Conservation (phyloP, 2,888 invertebrate genomes). For the Pogonocherus hispidulus region DNA sequence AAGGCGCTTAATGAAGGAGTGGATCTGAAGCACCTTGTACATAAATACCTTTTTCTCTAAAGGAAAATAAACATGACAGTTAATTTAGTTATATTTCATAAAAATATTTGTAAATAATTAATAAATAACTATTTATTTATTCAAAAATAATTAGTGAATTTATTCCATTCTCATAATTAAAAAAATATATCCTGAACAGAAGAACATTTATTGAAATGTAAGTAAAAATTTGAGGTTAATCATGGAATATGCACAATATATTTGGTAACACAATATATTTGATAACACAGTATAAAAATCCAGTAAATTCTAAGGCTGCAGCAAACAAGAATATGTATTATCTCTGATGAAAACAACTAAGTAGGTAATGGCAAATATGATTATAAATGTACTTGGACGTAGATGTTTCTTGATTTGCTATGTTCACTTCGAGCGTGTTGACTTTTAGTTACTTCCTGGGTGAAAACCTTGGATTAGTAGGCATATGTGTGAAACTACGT, state of each 20-base stretch:
- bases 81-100: too few relatives aligned
- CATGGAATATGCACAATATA: not conserved
- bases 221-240: not conserved
- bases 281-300: constrained; percentile 1
- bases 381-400: constrained; percentile 52
- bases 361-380: constrained; percentile 54
- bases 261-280: not conserved
- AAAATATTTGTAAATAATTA: too few relatives aligned
- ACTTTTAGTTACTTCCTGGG: constrained; percentile 72
- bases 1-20: too few relatives aligned
- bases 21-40: too few relatives aligned
- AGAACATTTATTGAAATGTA: too few relatives aligned
- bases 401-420: constrained; percentile 34
- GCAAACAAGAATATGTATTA: constrained; percentile 33
- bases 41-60: too few relatives aligned
- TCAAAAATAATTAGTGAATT: too few relatives aligned
- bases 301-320: constrained; percentile 3
- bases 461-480: constrained; percentile 90
- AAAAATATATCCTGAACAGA: too few relatives aligned
- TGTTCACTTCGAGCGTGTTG: constrained; percentile 23
- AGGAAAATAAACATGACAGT: too few relatives aligned
- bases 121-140: too few relatives aligned
- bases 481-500: constrained; percentile 88
- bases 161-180: too few relatives aligned
- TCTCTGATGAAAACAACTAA: constrained; percentile 58